Evolutionary conservation across 2,113 vertebrate genomes (phyloP).

Genomic region (Polypterus bichir): DNA sequence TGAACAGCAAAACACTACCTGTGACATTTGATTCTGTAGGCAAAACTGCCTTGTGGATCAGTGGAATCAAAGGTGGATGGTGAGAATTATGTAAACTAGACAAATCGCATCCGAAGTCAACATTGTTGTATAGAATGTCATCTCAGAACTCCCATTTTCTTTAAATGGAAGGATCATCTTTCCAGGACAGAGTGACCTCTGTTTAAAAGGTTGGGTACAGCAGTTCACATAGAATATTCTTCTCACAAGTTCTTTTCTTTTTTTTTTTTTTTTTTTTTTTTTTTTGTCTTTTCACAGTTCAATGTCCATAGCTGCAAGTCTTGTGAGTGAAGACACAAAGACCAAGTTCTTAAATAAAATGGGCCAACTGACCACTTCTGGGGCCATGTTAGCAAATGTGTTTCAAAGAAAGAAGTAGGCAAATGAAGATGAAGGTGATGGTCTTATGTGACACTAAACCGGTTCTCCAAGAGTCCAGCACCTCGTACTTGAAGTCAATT

Average conservation of each 20-base stretch:
- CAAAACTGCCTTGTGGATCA: no score
- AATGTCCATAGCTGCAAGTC: conserved; percentile 88
- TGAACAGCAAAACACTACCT: no score
- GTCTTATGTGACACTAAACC: conserved; percentile 45
- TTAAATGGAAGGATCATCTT: no score
- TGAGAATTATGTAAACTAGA: no score
- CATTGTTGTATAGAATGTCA: no score
- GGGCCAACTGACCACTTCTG: conserved; percentile 95
- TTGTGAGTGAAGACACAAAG: conserved; percentile 96
- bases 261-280: neutral
- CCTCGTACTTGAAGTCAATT: conserved; percentile 88
- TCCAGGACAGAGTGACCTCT: no score
- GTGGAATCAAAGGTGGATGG: no score
- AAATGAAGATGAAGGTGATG: conserved; percentile 25
- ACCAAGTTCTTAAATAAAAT: conserved; percentile 98
- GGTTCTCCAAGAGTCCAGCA: conserved; percentile 49
- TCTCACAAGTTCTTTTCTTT: neutral
- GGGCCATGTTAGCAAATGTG: conserved; percentile 96
- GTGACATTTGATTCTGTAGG: no score
- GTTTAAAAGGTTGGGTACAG: neutral
- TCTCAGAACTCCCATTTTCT: no score
- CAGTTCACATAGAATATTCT: neutral
- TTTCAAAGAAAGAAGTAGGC: conserved; percentile 91
- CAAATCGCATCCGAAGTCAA: no score
- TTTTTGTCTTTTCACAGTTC: conserved; percentile 47